Base-by-base conservation (phyloP, 2,113 vertebrate genomes). In the Pyrgilauda ruficollis region DNA sequence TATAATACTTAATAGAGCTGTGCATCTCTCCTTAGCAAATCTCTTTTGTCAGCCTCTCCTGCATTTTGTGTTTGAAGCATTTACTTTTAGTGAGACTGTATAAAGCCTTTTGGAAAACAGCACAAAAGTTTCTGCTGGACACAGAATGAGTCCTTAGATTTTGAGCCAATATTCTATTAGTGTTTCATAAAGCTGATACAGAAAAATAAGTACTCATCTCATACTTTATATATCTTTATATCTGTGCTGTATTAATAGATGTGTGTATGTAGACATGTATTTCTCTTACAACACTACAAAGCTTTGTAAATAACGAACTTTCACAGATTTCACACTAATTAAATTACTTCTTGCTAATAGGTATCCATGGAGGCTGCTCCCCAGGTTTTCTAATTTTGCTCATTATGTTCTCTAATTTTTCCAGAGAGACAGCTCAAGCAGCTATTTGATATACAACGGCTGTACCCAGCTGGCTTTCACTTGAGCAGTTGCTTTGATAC, bases 351-450 rank as follows among this genome's bases (percentile, higher is more conserved):
- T 84, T 84, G 43, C 43, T 83, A 91, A 85, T 47, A 83, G 90
- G 75, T 87, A 96, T 83, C 70, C 72, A 85, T 16, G 74, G 61
- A 92, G 47, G 75, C 73, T 94, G 77, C 52, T 97, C 69, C 94
- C 81, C 64, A 95, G 80, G 68, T 87, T 88, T 88, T 86, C 76
- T 59, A 82, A 94, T 96, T 97, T 96, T 95, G 75, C 81, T 96
- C 91, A 93, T 97, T 96, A 96, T 95, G 91, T 95, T 88, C 61
- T 95, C 69, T 96, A 96, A 94, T 96, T 95, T 97, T 96, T 97
- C 94, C 91, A 81, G 78, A 93, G 92, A 96, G 91, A 96, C 43
- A 93, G 69, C 67, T 95, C 87, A 86, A 96, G 93, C 39, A 95
- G 67, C 70, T 90, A 84, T 87, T 96, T 97, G 89, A 95, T 93